These are phyloP conservation scores for Neodiprion pinetum DNA, from an alignment of 1,140 invertebrate genomes.

Conservation along the genomic window DNA sequence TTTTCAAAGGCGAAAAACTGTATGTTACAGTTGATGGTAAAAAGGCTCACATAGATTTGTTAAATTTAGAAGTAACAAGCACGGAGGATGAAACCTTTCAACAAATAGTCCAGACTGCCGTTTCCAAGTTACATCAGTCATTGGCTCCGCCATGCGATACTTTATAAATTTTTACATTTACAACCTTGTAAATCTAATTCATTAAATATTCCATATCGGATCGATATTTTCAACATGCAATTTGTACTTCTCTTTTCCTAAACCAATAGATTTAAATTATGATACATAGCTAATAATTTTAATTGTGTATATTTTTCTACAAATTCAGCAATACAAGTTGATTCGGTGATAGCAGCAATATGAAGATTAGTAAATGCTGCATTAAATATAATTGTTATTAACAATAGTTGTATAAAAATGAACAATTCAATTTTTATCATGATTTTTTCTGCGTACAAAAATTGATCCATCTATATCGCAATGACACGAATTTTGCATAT, in stretches of 20 bases:
- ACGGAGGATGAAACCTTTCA: constrained; percentile 82
- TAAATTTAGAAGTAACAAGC: constrained; percentile 81
- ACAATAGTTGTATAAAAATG: neutral
- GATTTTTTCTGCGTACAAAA: neutral
- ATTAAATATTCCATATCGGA: neutral
- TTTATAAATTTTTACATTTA: neutral
- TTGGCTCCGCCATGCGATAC: constrained; percentile 72
- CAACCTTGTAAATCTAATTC: constrained; percentile 30
- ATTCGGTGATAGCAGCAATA: neutral
- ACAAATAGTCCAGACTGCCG: constrained; percentile 85
- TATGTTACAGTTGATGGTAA: constrained; percentile 87
- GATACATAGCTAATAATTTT: neutral
- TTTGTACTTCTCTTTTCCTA: neutral
- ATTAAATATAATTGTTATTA: neutral
- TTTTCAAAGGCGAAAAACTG: constrained; percentile 90
- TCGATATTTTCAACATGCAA: neutral
- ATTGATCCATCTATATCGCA: neutral
- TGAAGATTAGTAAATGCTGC: neutral
- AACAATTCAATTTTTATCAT: neutral
- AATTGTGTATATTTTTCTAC: neutral
- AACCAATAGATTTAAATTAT: neutral
- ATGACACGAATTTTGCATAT: neutral
- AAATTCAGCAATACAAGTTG: neutral
- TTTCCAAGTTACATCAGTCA: constrained; percentile 84
- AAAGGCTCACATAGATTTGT: constrained; percentile 85